These are phyloP conservation scores for Dione juno DNA, from an alignment of 2,888 invertebrate genomes.

Conservation along the genomic window DNA sequence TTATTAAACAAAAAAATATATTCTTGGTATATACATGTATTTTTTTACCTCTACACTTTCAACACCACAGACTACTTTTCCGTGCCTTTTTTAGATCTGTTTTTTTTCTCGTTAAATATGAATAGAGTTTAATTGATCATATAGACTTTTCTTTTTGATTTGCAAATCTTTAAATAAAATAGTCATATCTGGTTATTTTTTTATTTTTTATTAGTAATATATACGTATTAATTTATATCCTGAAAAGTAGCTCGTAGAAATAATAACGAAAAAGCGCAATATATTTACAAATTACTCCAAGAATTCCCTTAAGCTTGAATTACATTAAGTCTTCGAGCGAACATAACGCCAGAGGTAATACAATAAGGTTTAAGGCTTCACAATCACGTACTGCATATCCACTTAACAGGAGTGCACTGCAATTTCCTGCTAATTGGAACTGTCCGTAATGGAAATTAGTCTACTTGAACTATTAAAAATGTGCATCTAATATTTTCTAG, in stretches of 20 bases:
- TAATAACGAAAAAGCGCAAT: constrained; percentile 5
- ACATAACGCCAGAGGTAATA: constrained; percentile 30
- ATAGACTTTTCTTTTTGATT: too few species aligned
- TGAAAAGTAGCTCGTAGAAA: too few species aligned
- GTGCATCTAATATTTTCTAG: background rate
- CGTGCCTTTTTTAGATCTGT: too few species aligned
- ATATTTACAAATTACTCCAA: constrained; percentile 12
- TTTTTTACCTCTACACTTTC: constrained; percentile 18
- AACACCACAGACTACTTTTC: too few species aligned
- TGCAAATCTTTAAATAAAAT: too few species aligned
- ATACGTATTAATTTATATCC: too few species aligned
- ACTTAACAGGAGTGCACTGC: constrained; percentile 43
- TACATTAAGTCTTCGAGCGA: constrained; percentile 31
- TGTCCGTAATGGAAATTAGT: constrained; percentile 40
- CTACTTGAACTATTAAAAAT: constrained; percentile 31
- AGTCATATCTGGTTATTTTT: too few species aligned
- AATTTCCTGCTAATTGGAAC: constrained; percentile 44
- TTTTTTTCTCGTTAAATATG: too few species aligned
- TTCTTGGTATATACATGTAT: too few species aligned
- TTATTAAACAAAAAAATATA: too few species aligned
- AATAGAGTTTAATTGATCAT: too few species aligned
- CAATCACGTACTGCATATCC: constrained; percentile 45
- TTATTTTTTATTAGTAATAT: too few species aligned
- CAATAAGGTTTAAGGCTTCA: constrained; percentile 40
- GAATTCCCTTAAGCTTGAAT: constrained; percentile 30